These are phyloP conservation scores for Eunapius fragilis DNA, from an alignment of 37 sponge, comb jelly and placozoan species.

Conservation along the genomic window DNA sequence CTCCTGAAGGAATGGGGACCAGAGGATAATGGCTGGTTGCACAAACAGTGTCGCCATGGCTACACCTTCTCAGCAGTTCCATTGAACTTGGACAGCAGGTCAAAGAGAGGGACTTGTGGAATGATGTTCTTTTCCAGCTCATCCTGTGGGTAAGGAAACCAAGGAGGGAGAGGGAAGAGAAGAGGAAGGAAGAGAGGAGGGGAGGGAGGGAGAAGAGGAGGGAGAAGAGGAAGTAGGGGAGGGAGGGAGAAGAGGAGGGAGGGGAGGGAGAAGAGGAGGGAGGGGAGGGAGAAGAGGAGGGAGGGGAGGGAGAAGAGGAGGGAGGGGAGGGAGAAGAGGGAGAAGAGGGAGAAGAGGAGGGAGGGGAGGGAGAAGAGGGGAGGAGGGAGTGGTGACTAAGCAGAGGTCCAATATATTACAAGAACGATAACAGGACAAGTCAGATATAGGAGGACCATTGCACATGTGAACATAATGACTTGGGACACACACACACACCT, in stretches of 20 bases:
- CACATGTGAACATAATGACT: too few species aligned
- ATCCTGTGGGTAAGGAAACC: constrained; percentile 57
- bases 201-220: too few species aligned
- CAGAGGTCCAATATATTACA: too few species aligned
- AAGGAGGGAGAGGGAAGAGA: constrained; percentile 61
- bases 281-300: constrained; percentile 55
- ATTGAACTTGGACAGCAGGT: constrained; percentile 86
- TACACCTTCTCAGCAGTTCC: constrained; percentile 78
- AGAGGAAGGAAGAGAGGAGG: constrained; percentile 11
- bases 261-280: constrained; percentile 46
- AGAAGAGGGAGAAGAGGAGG: constrained; percentile 1
- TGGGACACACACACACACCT: constrained; percentile 60
- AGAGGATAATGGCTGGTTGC: background rate
- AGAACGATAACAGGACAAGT: too few species aligned
- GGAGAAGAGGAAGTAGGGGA: too few species aligned
- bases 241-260: constrained; percentile 64
- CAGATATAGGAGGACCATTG: too few species aligned
- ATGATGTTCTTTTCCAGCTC: constrained; percentile 95
- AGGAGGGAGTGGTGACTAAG: background rate
- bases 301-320: background rate
- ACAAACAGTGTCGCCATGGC: background rate
- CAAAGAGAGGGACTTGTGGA: constrained; percentile 93
- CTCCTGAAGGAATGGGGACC: constrained; percentile 57
- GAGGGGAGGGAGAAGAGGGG: background rate
- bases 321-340: constrained; percentile 67